Evolutionary conservation across 2,888 invertebrate genomes (phyloP).

Genomic region (Bimastos eiseni): DNA sequence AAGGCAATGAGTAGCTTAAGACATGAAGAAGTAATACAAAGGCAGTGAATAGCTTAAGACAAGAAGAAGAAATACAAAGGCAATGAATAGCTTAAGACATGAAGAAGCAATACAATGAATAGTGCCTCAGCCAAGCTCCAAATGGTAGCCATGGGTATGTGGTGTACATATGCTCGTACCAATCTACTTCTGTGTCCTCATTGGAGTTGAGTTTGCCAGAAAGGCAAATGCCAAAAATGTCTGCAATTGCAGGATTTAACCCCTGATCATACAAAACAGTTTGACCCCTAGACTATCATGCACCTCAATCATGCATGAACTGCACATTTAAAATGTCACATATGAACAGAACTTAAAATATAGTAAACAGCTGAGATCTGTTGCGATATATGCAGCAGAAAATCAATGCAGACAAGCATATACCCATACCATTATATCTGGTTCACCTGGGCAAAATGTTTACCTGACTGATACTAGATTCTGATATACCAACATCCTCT

Average conservation of each 20-base stretch:
- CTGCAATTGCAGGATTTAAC: neutral
- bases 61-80: no score
- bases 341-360: no score
- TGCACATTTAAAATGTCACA: neutral
- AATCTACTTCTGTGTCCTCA: no score
- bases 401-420: no score
- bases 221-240: neutral
- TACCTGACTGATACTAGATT: no score
- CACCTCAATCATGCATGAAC: neutral
- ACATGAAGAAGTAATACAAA: no score
- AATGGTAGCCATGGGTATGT: neutral
- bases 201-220: neutral
- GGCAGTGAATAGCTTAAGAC: neutral
- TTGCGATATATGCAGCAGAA: no score
- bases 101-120: no score
- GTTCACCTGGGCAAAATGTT: no score
- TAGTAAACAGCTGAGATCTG: no score
- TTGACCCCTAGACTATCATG: neutral
- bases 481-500: no score
- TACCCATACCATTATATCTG: no score
- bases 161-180: neutral
- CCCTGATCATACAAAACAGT: neutral
- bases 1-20: neutral
- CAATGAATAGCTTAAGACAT: neutral
- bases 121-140: neutral